phyloP scores from a whole-genome alignment of 2,888 invertebrate species.

The Plemyria rubiginata region DNA sequence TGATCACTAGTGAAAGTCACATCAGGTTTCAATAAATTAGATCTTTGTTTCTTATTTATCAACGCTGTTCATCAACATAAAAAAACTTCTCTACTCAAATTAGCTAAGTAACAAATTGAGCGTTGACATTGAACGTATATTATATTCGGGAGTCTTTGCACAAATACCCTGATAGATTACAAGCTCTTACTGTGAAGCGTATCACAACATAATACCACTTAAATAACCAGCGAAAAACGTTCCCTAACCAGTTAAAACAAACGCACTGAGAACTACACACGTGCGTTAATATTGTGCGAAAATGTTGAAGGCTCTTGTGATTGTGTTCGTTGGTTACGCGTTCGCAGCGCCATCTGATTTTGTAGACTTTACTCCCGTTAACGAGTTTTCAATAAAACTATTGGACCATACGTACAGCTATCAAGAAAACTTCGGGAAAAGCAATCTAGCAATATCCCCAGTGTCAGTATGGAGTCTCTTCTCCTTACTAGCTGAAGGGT shows the following conservation, averaged over 20 bases:
- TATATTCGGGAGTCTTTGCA: slow-evolving; percentile 27
- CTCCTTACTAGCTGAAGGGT: slow-evolving; percentile 73
- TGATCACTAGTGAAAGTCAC: slow-evolving; percentile 1
- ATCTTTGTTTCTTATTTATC: neutral
- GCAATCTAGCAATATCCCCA: slow-evolving; percentile 72
- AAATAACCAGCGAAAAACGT: slow-evolving; percentile 50
- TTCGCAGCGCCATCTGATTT: slow-evolving; percentile 60
- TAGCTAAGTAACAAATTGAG: neutral
- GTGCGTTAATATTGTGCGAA: slow-evolving; percentile 50
- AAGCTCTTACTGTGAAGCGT: slow-evolving; percentile 10
- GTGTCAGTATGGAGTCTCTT: slow-evolving; percentile 77
- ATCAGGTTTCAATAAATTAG: neutral
- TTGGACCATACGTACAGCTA: slow-evolving; percentile 69
- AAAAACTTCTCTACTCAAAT: neutral
- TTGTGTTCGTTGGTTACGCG: slow-evolving; percentile 51
- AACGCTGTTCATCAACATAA: neutral
- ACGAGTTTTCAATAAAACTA: slow-evolving; percentile 68
- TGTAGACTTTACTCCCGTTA: slow-evolving; percentile 63
- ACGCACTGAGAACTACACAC: slow-evolving; percentile 63
- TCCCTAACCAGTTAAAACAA: slow-evolving; percentile 67
- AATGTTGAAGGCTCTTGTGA: slow-evolving; percentile 62
- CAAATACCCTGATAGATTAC: slow-evolving; percentile 29
- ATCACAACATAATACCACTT: slow-evolving; percentile 39
- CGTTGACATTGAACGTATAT: slow-evolving; percentile 21
- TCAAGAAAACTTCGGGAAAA: slow-evolving; percentile 69